Base-by-base conservation (phyloP, 2,113 vertebrate species). In the Martes martes region DNA sequence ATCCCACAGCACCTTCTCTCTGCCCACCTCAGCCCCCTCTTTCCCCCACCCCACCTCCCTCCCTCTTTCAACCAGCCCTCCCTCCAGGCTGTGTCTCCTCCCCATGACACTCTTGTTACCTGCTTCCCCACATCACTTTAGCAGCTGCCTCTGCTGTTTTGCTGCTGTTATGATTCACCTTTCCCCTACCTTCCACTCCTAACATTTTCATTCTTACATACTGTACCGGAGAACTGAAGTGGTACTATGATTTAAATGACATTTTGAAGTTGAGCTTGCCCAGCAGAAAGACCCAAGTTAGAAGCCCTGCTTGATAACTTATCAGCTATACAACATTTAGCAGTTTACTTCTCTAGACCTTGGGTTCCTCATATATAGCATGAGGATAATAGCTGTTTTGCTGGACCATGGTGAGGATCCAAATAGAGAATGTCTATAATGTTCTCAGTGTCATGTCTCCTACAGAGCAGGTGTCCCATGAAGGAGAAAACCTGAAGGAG, bases 231-330 rank as follows among this genome's bases (percentile, higher is more conserved):
- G 81, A 42, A 91, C 57, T 36, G n/a, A 85, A 28, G 45, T 6
- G 33, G 13, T 28, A 26, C 81, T 24, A 23, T 47, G 50, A 83
- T 85, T 61, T 55, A 63, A 94, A 71, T 7, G 39, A 50, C 71
- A 2, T 42, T 92, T 61, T 71, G 45, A 91, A 85, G 36, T 59
- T 94, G 63, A 78, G 78, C 47, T 88, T 61, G 26, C 28, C 36
- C 23, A 79, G 26, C 59, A 63, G 63, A 84, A 93, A 73, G 11
- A 59, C n/a, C 65, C 18, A 39, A 19, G 4, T 57, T 52, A n/a
- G 59, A 95, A 79, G 24, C 26, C 3, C 15, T 61, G 24, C 59
- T 74, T 24, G 21, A 69, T 88, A 73, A 67, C 36, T 96, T 76
- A 36, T 19, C 59, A 88, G 57, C 50, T 52, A n/a, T n/a, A 67